Percentiles rank a stretch among this genome's conserved stretches.
Evolutionary conservation across 1,140 invertebrate genomes (phyloP).

Genomic region (Drosophila baimaii): DNA sequence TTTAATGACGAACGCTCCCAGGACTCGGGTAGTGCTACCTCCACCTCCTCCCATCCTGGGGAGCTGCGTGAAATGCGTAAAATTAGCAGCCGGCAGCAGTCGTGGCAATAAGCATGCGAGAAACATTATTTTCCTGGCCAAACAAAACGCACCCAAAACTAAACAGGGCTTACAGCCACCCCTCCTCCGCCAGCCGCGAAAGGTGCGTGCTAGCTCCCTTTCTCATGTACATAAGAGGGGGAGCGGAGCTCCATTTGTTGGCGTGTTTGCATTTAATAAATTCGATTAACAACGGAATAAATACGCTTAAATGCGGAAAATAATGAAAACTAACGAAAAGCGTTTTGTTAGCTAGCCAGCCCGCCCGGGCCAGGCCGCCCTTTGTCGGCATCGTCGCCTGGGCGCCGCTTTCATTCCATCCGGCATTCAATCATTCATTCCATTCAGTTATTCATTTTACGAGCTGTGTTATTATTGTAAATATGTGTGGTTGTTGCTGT

Average conservation of each 20-base stretch:
- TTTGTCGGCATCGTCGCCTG: slow-evolving; percentile 53
- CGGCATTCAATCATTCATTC: slow-evolving; percentile 79
- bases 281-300: slow-evolving; percentile 83
- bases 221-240: not conserved
- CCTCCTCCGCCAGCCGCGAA: not conserved
- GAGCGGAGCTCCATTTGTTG: slow-evolving; percentile 55
- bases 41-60: not conserved
- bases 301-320: slow-evolving; percentile 83
- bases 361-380: slow-evolving; percentile 45
- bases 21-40: not conserved
- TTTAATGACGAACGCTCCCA: slow-evolving; percentile 39
- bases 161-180: slow-evolving; percentile 7
- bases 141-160: slow-evolving; percentile 75
- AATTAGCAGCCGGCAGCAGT: slow-evolving; percentile 63
- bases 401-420: slow-evolving; percentile 72
- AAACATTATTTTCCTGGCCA: slow-evolving; percentile 74
- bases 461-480: slow-evolving; percentile 83
- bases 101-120: slow-evolving; percentile 70
- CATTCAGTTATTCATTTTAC: slow-evolving; percentile 79
- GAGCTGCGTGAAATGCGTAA: slow-evolving; percentile 62
- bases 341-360: slow-evolving; percentile 72
- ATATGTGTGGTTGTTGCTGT: slow-evolving; percentile 56
- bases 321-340: slow-evolving; percentile 83
- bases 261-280: slow-evolving; percentile 83
- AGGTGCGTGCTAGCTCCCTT: slow-evolving; percentile 26